Conservation (phyloP, 30 jellyfish, hydroid and myxozoan genomes). For the Turritopsis dohrnii region DNA sequence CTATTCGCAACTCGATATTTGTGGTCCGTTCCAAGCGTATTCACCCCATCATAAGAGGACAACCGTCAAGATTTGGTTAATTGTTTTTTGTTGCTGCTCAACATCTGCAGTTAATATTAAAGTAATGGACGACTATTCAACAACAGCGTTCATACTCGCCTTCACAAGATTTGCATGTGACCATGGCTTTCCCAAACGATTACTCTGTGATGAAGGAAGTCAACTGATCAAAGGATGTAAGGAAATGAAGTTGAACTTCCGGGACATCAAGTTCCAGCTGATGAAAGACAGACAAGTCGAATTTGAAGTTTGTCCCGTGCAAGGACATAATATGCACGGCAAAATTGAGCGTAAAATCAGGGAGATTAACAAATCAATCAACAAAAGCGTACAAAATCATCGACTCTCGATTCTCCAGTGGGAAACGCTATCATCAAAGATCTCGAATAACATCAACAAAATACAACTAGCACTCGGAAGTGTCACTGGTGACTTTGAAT, state of each 20-base stretch:
- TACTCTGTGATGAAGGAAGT: slow-evolving; percentile 23
- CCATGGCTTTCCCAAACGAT: slow-evolving; percentile 26
- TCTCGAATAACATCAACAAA: not conserved
- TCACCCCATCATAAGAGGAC: too few species aligned
- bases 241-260: slow-evolving; percentile 14
- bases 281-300: slow-evolving; percentile 4
- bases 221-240: not conserved
- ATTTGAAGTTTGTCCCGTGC: slow-evolving; percentile 23
- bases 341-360: slow-evolving; percentile 12
- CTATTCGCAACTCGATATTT: slow-evolving; percentile 19
- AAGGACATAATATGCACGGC: slow-evolving; percentile 13
- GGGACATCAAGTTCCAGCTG: slow-evolving; percentile 6
- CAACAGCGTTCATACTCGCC: slow-evolving; percentile 6
- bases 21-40: slow-evolving; percentile 25
- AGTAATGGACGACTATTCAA: too few species aligned
- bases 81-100: too few species aligned
- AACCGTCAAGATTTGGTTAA: too few species aligned
- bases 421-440: not conserved
- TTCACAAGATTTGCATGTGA: too few species aligned
- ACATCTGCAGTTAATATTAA: too few species aligned
- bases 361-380: slow-evolving; percentile 25
- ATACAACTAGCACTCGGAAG: not conserved
- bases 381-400: not conserved
- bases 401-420: slow-evolving; percentile 22
- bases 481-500: not conserved